Conservation (phyloP, 2,888 invertebrate genomes). For the Apodemia mormo region DNA sequence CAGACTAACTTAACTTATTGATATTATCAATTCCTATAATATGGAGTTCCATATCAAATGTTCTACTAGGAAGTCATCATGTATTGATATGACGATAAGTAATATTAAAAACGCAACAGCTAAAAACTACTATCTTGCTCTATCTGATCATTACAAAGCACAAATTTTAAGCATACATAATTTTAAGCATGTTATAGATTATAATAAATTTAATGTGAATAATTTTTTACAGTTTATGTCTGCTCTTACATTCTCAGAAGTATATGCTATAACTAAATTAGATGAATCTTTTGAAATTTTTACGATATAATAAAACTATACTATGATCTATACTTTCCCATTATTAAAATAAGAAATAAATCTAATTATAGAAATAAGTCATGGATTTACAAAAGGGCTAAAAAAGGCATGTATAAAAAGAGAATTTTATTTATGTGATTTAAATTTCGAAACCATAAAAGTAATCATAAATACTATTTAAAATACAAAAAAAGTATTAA, state of each 20-base stretch:
- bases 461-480: background rate
- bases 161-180: too few species aligned
- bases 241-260: background rate
- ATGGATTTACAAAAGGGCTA: slow-evolving; percentile 7
- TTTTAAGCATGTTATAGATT: slow-evolving; percentile 11
- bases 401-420: slow-evolving; percentile 2
- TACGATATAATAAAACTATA: background rate
- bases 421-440: background rate
- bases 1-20: too few species aligned
- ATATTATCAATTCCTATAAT: background rate
- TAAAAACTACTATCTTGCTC: slow-evolving; percentile 31
- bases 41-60: slow-evolving; percentile 9
- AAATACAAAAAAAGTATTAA: too few species aligned
- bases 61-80: background rate
- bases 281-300: background rate
- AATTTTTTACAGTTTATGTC: slow-evolving; percentile 12
- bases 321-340: background rate
- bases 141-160: too few species aligned
- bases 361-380: background rate
- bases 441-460: background rate
- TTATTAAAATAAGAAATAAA: slow-evolving; percentile 10
- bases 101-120: slow-evolving; percentile 34
- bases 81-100: slow-evolving; percentile 33
- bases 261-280: background rate
- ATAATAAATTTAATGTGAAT: background rate